Evolutionary conservation across 2,797 vertebrate species (phyloP).

Genomic region (Serranus cabrilla): DNA sequence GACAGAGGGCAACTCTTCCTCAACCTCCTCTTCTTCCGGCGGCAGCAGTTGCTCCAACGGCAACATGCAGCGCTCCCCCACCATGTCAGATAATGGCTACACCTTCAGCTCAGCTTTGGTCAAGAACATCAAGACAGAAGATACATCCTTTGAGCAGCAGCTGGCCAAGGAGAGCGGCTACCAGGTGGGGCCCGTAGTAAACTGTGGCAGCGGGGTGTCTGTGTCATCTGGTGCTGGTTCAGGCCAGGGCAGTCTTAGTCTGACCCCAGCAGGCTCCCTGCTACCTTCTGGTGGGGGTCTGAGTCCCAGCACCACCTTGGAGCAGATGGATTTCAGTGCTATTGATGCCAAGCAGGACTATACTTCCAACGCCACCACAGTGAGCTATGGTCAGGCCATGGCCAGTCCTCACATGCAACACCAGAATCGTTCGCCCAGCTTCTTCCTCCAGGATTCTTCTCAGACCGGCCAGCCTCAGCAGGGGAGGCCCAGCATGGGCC

Average conservation of each 20-base stretch:
- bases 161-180: slow-evolving; percentile 92
- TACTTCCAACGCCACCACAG: slow-evolving; percentile 77
- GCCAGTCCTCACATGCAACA: slow-evolving; percentile 94
- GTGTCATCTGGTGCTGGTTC: slow-evolving; percentile 87
- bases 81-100: slow-evolving; percentile 84
- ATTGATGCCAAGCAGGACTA: slow-evolving; percentile 99
- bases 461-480: slow-evolving; percentile 85
- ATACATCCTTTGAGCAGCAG: slow-evolving; percentile 98
- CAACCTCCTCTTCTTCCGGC: slow-evolving; percentile 87
- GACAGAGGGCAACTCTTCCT: slow-evolving; percentile 89
- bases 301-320: slow-evolving; percentile 98
- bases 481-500: slow-evolving; percentile 79
- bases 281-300: slow-evolving; percentile 97
- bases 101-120: slow-evolving; percentile 90
- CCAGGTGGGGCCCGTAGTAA: slow-evolving; percentile 84
- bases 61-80: slow-evolving; percentile 83
- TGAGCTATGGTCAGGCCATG: slow-evolving; percentile 91
- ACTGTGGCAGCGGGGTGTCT: slow-evolving; percentile 81
- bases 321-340: slow-evolving; percentile 99
- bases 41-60: slow-evolving; percentile 77
- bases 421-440: slow-evolving; percentile 96
- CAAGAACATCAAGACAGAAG: slow-evolving; percentile 98
- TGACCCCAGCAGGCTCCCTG: slow-evolving; percentile 91
- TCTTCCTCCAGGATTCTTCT: slow-evolving; percentile 97
- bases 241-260: slow-evolving; percentile 88